These are phyloP conservation scores for Drosophila murphyi DNA, from an alignment of 1,140 invertebrate genomes.

Conservation along the genomic window DNA sequence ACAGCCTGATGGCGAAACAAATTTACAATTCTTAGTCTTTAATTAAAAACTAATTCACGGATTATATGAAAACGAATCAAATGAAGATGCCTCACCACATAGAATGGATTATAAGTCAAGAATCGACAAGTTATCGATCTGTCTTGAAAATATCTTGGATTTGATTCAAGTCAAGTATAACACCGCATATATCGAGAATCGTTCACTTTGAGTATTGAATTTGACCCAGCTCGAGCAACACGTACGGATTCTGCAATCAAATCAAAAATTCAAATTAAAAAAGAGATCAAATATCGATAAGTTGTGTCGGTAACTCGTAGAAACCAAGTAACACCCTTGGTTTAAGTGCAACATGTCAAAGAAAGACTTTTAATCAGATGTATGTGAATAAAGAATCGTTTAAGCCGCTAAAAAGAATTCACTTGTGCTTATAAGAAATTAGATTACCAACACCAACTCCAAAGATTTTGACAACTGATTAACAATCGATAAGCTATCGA, in stretches of 20 bases:
- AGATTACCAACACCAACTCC: too few species aligned
- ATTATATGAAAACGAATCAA: neutral
- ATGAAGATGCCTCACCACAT: too few species aligned
- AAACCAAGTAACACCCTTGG: neutral
- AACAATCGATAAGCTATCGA: constrained; percentile 7
- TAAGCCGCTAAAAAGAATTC: too few species aligned
- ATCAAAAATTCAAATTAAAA: too few species aligned
- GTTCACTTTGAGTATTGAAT: too few species aligned
- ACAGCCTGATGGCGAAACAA: neutral
- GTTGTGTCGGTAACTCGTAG: neutral
- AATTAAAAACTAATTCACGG: neutral
- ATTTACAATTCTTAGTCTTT: neutral
- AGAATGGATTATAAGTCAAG: neutral
- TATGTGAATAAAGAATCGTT: neutral
- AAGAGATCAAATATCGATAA: neutral
- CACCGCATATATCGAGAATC: too few species aligned
- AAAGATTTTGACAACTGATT: too few species aligned
- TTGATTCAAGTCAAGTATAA: too few species aligned
- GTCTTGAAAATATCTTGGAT: too few species aligned
- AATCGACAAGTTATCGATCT: neutral
- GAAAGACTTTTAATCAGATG: constrained; percentile 2
- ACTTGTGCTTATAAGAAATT: too few species aligned
- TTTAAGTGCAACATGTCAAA: constrained; percentile 1
- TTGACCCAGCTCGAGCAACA: too few species aligned
- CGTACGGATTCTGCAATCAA: too few species aligned